A percentile compares a stretch with the other conserved stretches of the same genome.
Conservation (phyloP, 2,113 vertebrate genomes). For the Archocentrus centrarchus region DNA sequence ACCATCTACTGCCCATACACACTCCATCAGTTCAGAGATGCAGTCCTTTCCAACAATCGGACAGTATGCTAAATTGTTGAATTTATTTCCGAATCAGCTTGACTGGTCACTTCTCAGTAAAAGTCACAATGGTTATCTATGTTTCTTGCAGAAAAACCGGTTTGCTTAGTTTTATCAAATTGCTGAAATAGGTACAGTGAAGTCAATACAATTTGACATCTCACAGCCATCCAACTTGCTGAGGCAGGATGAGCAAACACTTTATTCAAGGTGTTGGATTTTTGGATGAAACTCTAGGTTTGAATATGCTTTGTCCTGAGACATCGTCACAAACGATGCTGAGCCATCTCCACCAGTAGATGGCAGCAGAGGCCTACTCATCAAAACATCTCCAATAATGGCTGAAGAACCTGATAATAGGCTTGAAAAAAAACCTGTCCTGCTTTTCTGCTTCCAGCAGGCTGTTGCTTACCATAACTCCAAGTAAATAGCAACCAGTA, state of each 20-base stretch:
- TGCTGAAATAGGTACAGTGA: background rate
- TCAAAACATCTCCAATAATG: background rate
- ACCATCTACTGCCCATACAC: slow-evolving; percentile 1
- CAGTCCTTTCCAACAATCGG: background rate
- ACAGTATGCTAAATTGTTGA: background rate
- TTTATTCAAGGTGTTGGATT: too few species aligned
- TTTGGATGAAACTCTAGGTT: too few species aligned
- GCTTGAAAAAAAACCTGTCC: background rate
- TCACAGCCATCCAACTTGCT: too few species aligned
- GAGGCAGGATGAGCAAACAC: too few species aligned
- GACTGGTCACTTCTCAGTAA: background rate
- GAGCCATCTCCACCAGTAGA: slow-evolving; percentile 37
- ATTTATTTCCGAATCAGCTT: background rate
- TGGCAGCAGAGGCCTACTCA: slow-evolving; percentile 27
- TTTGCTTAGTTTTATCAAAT: background rate
- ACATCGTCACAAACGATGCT: background rate
- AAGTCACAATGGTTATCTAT: background rate
- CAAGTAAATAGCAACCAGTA: background rate
- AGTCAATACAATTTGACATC: background rate
- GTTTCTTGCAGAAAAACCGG: background rate
- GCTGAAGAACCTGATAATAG: background rate
- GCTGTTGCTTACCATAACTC: background rate
- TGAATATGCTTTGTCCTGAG: background rate
- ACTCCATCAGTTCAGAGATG: background rate
- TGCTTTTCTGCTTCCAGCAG: background rate